phyloP scores from a whole-genome alignment of 2,113 vertebrate species.

The Pogonocichla stellata region DNA sequence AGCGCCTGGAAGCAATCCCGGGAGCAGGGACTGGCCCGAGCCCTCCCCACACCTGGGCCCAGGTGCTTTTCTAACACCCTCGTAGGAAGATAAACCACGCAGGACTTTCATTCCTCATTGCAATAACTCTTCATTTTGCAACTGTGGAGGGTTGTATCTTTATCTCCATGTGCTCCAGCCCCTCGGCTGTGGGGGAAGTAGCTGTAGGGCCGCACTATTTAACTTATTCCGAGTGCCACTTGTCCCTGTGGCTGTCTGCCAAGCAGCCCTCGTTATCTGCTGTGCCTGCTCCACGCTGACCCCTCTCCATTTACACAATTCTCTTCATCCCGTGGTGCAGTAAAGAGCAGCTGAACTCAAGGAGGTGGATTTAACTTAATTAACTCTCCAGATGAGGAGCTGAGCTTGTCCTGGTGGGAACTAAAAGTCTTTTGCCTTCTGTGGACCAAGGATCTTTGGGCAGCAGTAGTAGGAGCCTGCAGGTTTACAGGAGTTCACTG shows the following conservation, averaged over 20 bases:
- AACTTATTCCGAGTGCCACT: slow-evolving; percentile 69
- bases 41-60: neutral
- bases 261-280: neutral
- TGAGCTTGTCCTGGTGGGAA: neutral
- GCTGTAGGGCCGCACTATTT: slow-evolving; percentile 62
- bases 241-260: slow-evolving; percentile 15
- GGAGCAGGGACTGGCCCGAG: neutral
- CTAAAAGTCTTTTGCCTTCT: slow-evolving; percentile 1
- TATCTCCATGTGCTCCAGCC: slow-evolving; percentile 62
- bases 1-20: neutral
- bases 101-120: slow-evolving; percentile 38
- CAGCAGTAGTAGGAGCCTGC: neutral
- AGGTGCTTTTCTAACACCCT: slow-evolving; percentile 34
- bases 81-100: slow-evolving; percentile 25
- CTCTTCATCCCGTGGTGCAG: neutral
- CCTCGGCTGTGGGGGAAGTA: slow-evolving; percentile 6
- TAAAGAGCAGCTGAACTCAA: slow-evolving; percentile 8
- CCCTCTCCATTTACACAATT: slow-evolving; percentile 9
- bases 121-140: slow-evolving; percentile 47
- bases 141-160: slow-evolving; percentile 13
- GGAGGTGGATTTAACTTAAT: neutral
- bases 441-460: neutral
- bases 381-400: neutral
- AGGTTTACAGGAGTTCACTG: slow-evolving; percentile 63
- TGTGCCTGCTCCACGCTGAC: neutral